Percentiles rank a stretch among this genome's conserved stretches.
These are phyloP conservation scores for Drosophila biarmipes DNA, from an alignment of 1,140 invertebrate species.

Conservation along the genomic window DNA sequence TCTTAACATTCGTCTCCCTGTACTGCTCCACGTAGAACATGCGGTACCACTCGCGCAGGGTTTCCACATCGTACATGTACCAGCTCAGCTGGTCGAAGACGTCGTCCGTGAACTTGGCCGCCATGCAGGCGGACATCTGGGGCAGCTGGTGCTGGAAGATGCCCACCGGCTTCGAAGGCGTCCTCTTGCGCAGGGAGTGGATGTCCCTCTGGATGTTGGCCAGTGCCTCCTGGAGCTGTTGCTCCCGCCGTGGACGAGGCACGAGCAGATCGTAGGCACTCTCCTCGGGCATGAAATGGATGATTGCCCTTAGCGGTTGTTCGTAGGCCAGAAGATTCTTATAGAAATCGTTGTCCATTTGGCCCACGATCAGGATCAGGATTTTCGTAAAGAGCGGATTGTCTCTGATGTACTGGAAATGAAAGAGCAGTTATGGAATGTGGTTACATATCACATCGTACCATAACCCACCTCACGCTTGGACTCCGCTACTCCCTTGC, in stretches of 20 bases:
- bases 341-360: constrained; percentile 50
- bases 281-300: constrained; percentile 70
- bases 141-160: constrained; percentile 70
- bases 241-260: constrained; percentile 59
- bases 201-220: constrained; percentile 52
- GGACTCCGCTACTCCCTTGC: constrained; percentile 42
- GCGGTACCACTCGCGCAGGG: constrained; percentile 58
- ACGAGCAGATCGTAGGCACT: constrained; percentile 64
- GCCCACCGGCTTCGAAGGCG: constrained; percentile 49
- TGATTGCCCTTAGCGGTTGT: constrained; percentile 55
- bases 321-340: constrained; percentile 29
- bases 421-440: not conserved
- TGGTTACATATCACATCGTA: too few species aligned
- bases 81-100: constrained; percentile 71
- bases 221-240: constrained; percentile 42
- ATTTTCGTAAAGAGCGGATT: constrained; percentile 33
- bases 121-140: constrained; percentile 69
- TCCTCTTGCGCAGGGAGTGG: constrained; percentile 47
- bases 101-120: constrained; percentile 36
- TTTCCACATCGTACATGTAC: constrained; percentile 71
- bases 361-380: constrained; percentile 56
- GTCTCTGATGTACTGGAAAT: constrained; percentile 59
- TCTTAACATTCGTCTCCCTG: constrained; percentile 49
- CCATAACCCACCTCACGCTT: constrained; percentile 41
- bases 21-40: constrained; percentile 62